Evolutionary conservation across 2,113 vertebrate species (phyloP), one percentile per base, ranked within the genome.

Genomic region (Peromyscus polionotus): DNA sequence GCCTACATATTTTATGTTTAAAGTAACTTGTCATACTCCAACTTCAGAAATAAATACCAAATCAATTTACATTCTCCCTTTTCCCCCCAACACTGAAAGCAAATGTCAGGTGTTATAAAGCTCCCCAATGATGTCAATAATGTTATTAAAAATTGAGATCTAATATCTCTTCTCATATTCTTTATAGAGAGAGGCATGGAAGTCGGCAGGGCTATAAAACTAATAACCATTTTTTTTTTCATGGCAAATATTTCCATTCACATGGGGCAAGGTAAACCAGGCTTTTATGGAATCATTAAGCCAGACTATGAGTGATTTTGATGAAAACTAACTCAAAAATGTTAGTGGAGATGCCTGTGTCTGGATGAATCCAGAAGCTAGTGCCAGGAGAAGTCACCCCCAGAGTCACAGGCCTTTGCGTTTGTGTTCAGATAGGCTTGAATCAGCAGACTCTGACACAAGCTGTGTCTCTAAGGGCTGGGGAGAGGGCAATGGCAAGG

Each of bases 241-340:
- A 97, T 91, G 97, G 98, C 97, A 98, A 98, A 98, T 98, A 97
- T 98, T 98, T 98, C 98, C 76, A 95, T 97, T 98, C 97, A 98
- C 97, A 96, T 97, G 96, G 97, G 97, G 96, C 90, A 95, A 90
- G 96, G n/a, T 67, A 96, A 98, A 96, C 80, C 95, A 97, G 48
- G 90, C 75, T 84, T 98, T 98, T 97, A 98, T 96, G 95, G 76
- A 97, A 95, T 76, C 61, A 54, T 97, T 98, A 98, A 98, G 93
- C 95, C 96, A 95, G 72, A 95, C 84, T 36, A 95, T 0, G 42
- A 98, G 95, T 95, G 94, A 89, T 95, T 97, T 97, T 98, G 98
- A 98, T 98, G 98, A 98, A 98, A 98, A 75, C 70, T 48, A 97
- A 96, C 75, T 54, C 42, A 59, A 63, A 88, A 48, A 12, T 0